These are phyloP conservation scores for Acrocyrtus sp. DNA, from an alignment of 2,888 invertebrate genomes.

Conservation along the genomic window DNA sequence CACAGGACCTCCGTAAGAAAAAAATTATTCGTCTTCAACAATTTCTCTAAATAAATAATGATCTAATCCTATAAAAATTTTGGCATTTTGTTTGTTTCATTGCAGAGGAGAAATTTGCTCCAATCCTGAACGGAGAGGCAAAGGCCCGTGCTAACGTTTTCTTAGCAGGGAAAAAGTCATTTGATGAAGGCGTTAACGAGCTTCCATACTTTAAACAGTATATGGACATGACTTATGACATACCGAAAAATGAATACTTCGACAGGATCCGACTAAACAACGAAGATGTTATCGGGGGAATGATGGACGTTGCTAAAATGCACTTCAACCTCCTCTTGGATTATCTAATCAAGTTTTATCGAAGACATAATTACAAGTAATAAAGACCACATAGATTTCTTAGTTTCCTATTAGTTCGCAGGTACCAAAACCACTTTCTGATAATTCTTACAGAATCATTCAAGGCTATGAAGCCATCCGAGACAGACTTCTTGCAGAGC, in stretches of 20 bases:
- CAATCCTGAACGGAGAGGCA: conserved; percentile 57
- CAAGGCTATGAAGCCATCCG: conserved; percentile 78
- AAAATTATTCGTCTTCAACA: neutral
- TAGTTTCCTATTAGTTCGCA: no score
- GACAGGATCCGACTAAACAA: conserved; percentile 57
- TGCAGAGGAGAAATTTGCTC: conserved; percentile 54
- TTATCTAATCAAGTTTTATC: conserved; percentile 25
- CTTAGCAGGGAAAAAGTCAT: conserved; percentile 44
- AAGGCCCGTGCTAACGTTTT: conserved; percentile 44
- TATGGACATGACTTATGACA: conserved; percentile 47
- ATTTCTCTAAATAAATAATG: conserved; percentile 1
- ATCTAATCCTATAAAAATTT: neutral
- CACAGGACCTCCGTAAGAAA: conserved; percentile 45
- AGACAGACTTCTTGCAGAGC: conserved; percentile 76
- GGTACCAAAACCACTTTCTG: neutral
- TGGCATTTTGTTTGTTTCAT: neutral
- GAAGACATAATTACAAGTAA: conserved; percentile 53
- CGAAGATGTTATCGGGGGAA: conserved; percentile 56
- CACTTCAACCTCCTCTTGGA: conserved; percentile 51
- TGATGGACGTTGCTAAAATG: conserved; percentile 51
- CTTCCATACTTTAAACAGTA: conserved; percentile 54
- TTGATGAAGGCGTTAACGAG: conserved; percentile 56
- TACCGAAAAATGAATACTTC: conserved; percentile 59
- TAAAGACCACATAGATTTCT: no score
- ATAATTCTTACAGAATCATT: conserved; percentile 66